Evolutionary conservation across 1,140 invertebrate species (phyloP).

Genomic region (Microplitis demolitor): DNA sequence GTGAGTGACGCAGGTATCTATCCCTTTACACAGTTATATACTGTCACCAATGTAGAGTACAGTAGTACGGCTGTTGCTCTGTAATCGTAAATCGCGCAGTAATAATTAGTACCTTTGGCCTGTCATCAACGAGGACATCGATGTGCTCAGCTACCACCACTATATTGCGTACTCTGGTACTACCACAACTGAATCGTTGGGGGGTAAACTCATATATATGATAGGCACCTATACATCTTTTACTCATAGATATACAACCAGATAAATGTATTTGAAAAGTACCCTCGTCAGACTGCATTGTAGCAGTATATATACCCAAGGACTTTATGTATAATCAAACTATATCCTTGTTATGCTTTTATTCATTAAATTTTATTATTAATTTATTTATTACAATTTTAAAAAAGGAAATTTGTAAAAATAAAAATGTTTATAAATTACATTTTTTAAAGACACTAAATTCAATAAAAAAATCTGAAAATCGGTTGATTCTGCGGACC

Average conservation of each 20-base stretch:
- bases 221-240: neutral
- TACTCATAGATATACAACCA: conserved; percentile 20
- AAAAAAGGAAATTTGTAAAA: too few species aligned
- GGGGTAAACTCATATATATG: conserved; percentile 6
- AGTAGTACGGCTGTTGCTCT: conserved; percentile 49
- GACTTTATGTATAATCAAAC: conserved; percentile 45
- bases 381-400: too few species aligned
- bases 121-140: conserved; percentile 60
- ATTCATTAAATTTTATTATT: conserved; percentile 21
- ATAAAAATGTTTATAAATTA: too few species aligned
- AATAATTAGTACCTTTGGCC: conserved; percentile 58
- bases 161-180: neutral
- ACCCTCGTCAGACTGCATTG: conserved; percentile 44
- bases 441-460: too few species aligned
- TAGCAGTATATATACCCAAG: conserved; percentile 11
- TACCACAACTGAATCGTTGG: neutral
- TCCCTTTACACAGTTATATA: conserved; percentile 12
- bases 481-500: too few species aligned
- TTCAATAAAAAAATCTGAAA: too few species aligned
- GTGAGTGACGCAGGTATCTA: conserved; percentile 22
- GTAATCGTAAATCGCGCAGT: conserved; percentile 60
- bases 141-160: conserved; percentile 28
- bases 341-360: conserved; percentile 24
- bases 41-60: conserved; percentile 40
- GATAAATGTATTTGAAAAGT: conserved; percentile 20